Evolutionary conservation across 2,113 vertebrate genomes (phyloP), one percentile per base, ranked within the genome.

Genomic region (Glaucomys volans): DNA sequence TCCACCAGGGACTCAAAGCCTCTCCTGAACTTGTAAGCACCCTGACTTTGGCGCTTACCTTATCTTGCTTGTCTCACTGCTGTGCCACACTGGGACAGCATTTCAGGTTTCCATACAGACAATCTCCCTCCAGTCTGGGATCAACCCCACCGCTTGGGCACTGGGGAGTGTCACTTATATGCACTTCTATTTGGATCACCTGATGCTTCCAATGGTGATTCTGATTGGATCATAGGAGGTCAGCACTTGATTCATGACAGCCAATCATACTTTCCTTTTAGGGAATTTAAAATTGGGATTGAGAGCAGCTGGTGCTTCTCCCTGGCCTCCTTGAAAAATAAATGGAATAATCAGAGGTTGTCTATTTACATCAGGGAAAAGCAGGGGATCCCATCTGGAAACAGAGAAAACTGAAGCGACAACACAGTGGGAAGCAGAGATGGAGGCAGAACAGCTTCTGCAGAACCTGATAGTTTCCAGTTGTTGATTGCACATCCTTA

Each of bases 301-400:
- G 7, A 87, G 35, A 83, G 11, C 44, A 93, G 71, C 50, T 90
- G 44, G 32, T 72, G 8, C 50, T 88, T 92, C 44, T 94, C 77
- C 54, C 6, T 47, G 62, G 28, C 5, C 17, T 13, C n/a, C 76
- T 72, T 87, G 52, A 84, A 95, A 93, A 83, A 40, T 75, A 52
- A 76, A 26, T 59, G 54, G 50, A 83, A 47, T 40, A 32, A 80
- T 44, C 13, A 28, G 87, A 59, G 44, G 40, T 47, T 69, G 66
- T 52, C 81, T 94, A 5, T 92, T 93, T 84, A 64, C 24, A 91
- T 12, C 42, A 35, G 26, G 20, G 67, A 40, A 40, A 35, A 14
- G 42, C 52, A 26, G 28, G 37, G 81, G 20, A n/a, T 72, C 37
- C 57, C 8, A 18, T 82, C 37, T 72, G 69, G 77, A 89, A 59